Evolutionary conservation across 2,888 invertebrate species (phyloP), one percentile per base, ranked within the genome.

Genomic region (Scrobipalpa atriplicella): DNA sequence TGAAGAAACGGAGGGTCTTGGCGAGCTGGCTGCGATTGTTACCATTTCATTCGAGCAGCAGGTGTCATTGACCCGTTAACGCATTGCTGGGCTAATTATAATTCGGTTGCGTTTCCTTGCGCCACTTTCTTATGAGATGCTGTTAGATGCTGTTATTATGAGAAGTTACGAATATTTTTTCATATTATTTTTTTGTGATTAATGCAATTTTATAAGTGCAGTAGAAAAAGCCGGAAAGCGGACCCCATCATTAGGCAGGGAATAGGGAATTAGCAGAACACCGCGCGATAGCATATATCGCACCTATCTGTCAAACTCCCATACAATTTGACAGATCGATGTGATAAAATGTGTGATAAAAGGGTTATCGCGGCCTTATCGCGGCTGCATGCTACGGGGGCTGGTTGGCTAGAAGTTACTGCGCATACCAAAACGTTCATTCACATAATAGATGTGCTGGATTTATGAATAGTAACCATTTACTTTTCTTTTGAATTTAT

Each of bases 21-120:
- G 66, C 70, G 72, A n/a, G 73, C 39, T 82, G 82, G 84, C 68
- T 47, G 66, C 66, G 65, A 68, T 66, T 64, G 79, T 82, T 82
- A 82, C 78, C 78, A 76, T 82, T 83, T 81, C 75, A 80, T 84
- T 78, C 78, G 79, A 78, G 77, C 80, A 78, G 73, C 75, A 70
- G 74, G 83, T 88, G 91, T 91, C 91, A 90, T 88, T 91, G 91
- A 89, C 90, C 91, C 78, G 81, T 85, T 88, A 89, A 89, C 86
- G 86, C 85, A 86, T 85, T 82, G 82, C 83, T 83, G 82, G 79
- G 83, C 86, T 90, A 90, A 91, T 90, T 89, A 87, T 90, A 89
- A 85, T 81, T 79, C 78, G 73, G 76, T 76, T 78, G 78, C 75
- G 79, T 84, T 86, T 89, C 86, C 86, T 84, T 82, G 81, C 78